Conservation (phyloP, 2,113 vertebrate species). For the Mobula hypostoma region DNA sequence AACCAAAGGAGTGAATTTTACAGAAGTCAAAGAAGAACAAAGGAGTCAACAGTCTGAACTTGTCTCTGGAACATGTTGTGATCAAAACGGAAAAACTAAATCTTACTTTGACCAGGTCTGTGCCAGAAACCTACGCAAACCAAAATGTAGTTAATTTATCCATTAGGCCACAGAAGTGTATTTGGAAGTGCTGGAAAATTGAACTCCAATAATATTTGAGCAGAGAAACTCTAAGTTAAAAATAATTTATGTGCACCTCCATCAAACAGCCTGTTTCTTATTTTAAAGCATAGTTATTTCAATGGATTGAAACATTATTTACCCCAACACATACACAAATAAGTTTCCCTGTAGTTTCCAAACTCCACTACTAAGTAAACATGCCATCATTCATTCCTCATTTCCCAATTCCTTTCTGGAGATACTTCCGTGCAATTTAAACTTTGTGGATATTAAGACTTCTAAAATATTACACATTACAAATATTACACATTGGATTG, state of each 20-base stretch:
- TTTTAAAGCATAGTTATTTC: not conserved
- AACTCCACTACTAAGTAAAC: not conserved
- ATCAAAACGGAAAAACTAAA: not conserved
- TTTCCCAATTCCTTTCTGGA: not conserved
- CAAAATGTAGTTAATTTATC: not conserved
- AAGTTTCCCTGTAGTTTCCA: not conserved
- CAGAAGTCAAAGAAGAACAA: not conserved
- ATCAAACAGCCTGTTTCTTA: too few relatives aligned
- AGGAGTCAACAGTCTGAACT: not conserved
- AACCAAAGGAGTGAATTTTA: not conserved
- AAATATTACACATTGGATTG: not conserved
- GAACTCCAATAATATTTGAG: not conserved
- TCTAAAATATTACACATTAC: not conserved
- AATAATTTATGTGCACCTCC: not conserved
- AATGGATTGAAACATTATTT: not conserved
- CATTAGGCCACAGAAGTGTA: not conserved
- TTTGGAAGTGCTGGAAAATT: not conserved
- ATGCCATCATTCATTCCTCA: not conserved
- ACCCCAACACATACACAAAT: not conserved
- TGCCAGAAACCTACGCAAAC: constrained; percentile 2
- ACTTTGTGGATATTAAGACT: not conserved
- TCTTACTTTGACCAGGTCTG: not conserved
- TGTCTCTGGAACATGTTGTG: not conserved
- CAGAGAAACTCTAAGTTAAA: not conserved
- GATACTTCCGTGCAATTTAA: not conserved